Evolutionary conservation across 2,888 invertebrate genomes (phyloP).

Genomic region (Cryptocephalus moraei): DNA sequence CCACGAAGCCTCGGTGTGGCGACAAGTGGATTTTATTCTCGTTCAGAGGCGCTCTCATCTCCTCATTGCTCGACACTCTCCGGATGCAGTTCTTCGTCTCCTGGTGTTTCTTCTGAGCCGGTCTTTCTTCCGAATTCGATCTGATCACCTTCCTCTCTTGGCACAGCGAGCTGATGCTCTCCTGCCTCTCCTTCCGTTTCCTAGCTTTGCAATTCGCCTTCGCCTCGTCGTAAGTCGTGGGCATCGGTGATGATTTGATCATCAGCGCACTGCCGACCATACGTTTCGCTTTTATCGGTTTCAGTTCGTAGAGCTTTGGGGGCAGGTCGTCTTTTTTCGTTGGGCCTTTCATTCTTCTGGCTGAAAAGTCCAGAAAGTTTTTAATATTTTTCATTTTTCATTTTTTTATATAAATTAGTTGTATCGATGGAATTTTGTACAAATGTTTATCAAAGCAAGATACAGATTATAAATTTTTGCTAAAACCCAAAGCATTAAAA

Average conservation of each 20-base stretch:
- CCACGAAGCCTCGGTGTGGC: conserved; percentile 23
- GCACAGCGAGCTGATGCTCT: conserved; percentile 46
- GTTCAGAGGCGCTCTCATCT: conserved; percentile 24
- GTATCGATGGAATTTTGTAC: too few relatives aligned
- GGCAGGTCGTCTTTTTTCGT: conserved; percentile 20
- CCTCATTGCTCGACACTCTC: conserved; percentile 54
- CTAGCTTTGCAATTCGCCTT: conserved; percentile 38
- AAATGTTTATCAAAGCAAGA: too few relatives aligned
- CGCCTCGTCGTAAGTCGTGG: conserved; percentile 32
- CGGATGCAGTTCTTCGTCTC: conserved; percentile 38
- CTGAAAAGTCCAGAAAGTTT: conserved; percentile 8
- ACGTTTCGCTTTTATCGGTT: conserved; percentile 18
- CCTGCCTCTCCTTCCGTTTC: conserved; percentile 54
- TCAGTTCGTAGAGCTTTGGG: conserved; percentile 19
- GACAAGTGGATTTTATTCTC: conserved; percentile 26
- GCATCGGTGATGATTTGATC: conserved; percentile 10
- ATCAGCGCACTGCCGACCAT: conserved; percentile 9
- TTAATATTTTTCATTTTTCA: too few relatives aligned
- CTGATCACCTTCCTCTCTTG: conserved; percentile 51
- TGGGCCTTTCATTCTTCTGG: conserved; percentile 24
- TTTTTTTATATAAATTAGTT: too few relatives aligned
- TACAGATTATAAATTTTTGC: too few relatives aligned
- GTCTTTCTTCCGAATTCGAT: conserved; percentile 51
- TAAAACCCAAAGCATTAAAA: too few relatives aligned
- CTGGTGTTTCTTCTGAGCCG: conserved; percentile 28